These are phyloP conservation scores for Microctonus hyperodae DNA, from an alignment of 2,888 invertebrate genomes.

Conservation along the genomic window DNA sequence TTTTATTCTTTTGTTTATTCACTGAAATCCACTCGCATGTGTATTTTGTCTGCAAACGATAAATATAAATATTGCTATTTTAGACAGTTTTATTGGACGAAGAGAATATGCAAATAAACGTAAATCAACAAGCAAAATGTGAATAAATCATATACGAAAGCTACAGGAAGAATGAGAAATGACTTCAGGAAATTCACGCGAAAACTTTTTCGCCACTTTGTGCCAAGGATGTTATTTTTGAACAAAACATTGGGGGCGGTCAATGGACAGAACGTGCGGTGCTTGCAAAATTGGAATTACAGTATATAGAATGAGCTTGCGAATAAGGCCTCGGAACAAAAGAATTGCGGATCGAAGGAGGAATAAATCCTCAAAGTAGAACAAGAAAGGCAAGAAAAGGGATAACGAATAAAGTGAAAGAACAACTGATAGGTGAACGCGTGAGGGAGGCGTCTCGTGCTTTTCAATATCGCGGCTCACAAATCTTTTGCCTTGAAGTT, in stretches of 20 bases:
- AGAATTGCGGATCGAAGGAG: conserved; percentile 22
- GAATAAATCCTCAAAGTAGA: conserved; percentile 15
- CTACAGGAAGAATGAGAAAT: background rate
- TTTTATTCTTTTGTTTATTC: too few species aligned
- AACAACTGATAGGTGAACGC: background rate
- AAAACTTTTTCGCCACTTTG: background rate
- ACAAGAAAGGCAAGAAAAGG: conserved; percentile 23
- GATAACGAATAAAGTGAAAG: conserved; percentile 31
- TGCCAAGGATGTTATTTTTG: background rate
- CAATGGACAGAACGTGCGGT: conserved; percentile 37
- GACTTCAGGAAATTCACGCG: background rate
- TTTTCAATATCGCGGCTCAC: conserved; percentile 46
- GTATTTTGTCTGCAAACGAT: background rate
- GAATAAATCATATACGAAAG: background rate
- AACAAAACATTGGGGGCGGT: conserved; percentile 14
- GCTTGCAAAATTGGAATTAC: conserved; percentile 34
- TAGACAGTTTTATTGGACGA: conserved; percentile 6
- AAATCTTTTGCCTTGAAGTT: conserved; percentile 40
- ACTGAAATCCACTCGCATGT: background rate
- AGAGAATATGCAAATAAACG: conserved; percentile 2
- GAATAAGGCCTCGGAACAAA: conserved; percentile 1
- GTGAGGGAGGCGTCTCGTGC: conserved; percentile 31
- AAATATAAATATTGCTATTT: conserved; percentile 1
- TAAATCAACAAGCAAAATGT: background rate
- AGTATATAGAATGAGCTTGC: conserved; percentile 1